These are phyloP conservation scores for Xiphorhynchus erythropygius DNA, from an alignment of 2,797 vertebrate genomes.

Conservation along the genomic window DNA sequence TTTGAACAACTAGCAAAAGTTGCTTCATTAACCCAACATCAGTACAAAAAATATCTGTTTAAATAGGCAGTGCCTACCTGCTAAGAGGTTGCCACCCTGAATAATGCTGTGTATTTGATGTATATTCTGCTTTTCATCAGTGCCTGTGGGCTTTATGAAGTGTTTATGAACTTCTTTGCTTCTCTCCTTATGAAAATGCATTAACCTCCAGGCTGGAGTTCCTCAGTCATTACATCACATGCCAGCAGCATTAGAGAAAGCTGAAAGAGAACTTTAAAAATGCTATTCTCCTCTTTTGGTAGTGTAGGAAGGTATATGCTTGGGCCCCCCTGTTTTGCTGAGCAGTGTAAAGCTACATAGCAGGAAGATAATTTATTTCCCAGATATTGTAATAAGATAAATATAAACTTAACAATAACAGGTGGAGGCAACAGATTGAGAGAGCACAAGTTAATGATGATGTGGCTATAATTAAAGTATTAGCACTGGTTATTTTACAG, in stretches of 20 bases:
- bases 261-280: not conserved
- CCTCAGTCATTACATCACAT: not conserved
- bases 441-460: conserved; percentile 38
- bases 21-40: conserved; percentile 28
- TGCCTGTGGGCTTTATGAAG: not conserved
- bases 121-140: conserved; percentile 27
- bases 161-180: conserved; percentile 1
- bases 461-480: conserved; percentile 33
- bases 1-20: not conserved
- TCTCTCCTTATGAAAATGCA: not conserved
- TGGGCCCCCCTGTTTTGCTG: not conserved
- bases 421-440: conserved; percentile 47
- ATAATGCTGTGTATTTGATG: not conserved
- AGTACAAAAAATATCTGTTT: not conserved
- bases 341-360: not conserved
- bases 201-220: not conserved
- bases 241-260: not conserved
- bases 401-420: conserved; percentile 22
- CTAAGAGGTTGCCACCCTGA: not conserved
- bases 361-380: not conserved
- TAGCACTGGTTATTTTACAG: conserved; percentile 9
- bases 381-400: not conserved
- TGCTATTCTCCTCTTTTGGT: not conserved
- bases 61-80: not conserved
- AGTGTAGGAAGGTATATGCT: not conserved